A percentile compares a stretch with the other conserved stretches of the same genome.
These are phyloP conservation scores for Gambusia yucatana DNA, from an alignment of 2,797 vertebrate genomes.

Conservation along the genomic window DNA sequence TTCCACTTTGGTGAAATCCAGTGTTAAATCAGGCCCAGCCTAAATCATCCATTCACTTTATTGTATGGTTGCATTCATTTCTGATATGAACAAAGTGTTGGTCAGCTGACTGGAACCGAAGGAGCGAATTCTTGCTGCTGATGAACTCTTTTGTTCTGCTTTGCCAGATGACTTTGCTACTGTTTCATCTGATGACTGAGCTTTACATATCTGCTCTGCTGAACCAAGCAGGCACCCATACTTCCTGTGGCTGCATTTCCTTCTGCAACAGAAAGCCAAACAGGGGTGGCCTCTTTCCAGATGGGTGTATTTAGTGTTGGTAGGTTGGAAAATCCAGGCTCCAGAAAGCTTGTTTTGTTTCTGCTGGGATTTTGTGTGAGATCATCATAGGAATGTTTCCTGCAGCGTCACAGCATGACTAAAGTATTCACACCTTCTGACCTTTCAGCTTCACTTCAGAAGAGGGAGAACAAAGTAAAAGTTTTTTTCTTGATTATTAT, in stretches of 20 bases:
- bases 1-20: not conserved
- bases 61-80: not conserved
- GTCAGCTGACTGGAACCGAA: not conserved
- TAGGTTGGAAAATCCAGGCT: not conserved
- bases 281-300: not conserved
- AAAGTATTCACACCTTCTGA: not conserved
- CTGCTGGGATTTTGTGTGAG: not conserved
- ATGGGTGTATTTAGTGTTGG: not conserved
- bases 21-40: not conserved
- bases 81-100: constrained; percentile 5
- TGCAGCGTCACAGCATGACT: not conserved
- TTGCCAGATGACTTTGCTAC: not conserved
- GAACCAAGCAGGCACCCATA: not conserved
- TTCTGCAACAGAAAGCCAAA: not conserved
- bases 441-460: not conserved
- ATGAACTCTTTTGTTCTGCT: not conserved
- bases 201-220: not conserved
- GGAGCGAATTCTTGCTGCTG: not conserved
- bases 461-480: not conserved
- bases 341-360: not conserved
- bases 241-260: not conserved
- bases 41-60: not conserved
- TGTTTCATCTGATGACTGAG: not conserved
- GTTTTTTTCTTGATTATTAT: not conserved
- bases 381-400: not conserved